A percentile compares a stretch with the other conserved stretches of the same genome.
Conservation (phyloP, 2,888 invertebrate species). For the Folsomia candida region DNA sequence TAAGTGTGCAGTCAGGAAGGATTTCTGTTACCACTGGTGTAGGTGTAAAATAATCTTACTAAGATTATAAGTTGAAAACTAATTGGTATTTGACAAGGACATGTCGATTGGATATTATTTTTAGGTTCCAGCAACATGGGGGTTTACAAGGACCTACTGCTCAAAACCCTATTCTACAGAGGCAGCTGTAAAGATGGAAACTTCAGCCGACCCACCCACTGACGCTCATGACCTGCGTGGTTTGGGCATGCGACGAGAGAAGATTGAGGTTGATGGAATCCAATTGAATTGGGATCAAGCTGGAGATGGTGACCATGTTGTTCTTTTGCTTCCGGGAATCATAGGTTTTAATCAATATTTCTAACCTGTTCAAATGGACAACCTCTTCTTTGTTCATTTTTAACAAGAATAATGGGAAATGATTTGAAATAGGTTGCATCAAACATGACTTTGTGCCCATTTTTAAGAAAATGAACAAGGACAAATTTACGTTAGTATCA, state of each 20-base stretch:
- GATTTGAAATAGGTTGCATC: conserved; percentile 33
- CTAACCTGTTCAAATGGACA: too few relatives aligned
- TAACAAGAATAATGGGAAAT: neutral
- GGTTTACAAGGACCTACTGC: neutral
- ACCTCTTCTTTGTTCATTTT: neutral
- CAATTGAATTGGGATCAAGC: conserved; percentile 63
- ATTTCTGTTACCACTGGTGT: too few relatives aligned
- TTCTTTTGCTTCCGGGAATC: conserved; percentile 77
- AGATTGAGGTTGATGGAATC: conserved; percentile 62
- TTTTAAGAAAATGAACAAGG: conserved; percentile 59
- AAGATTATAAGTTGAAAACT: too few relatives aligned
- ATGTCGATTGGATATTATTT: too few relatives aligned
- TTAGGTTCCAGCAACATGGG: neutral
- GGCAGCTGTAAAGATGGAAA: neutral
- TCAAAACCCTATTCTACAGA: conserved; percentile 1
- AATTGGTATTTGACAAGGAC: too few relatives aligned
- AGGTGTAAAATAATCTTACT: too few relatives aligned
- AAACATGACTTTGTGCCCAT: conserved; percentile 38
- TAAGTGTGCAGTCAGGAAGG: too few relatives aligned
- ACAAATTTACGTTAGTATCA: conserved; percentile 65
- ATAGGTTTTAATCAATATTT: too few relatives aligned
- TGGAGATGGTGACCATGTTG: conserved; percentile 53
- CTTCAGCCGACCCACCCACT: neutral
- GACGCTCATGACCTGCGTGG: conserved; percentile 17
- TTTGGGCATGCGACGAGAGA: conserved; percentile 52